Evolutionary conservation across 2,797 vertebrate species (phyloP), one percentile per base, ranked within the genome.

Genomic region (Notolepis coatsorum): DNA sequence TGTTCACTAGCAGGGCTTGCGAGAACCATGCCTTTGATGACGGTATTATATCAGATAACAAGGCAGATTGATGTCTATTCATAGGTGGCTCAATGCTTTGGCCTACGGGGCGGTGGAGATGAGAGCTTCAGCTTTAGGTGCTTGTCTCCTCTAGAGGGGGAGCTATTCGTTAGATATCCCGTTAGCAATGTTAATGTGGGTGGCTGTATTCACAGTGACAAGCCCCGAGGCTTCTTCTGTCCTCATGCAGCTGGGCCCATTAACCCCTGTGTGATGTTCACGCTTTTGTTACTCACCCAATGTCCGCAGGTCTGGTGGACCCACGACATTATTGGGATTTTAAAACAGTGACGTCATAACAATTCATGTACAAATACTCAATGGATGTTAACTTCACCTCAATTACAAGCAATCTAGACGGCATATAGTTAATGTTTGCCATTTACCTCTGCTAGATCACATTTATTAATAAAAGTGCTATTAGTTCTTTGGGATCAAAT

Each of bases 211-310:
- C 45, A 45, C n/a, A 17, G 27, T 38, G 73, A 66, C 53, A 45
- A 35, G 28, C 38, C 41, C 43, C 25, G 51, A 37, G 20, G 65
- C 20, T 47, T 60, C 12, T 60, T 57, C 12, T 41, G 48, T 64
- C 12, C 49, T 66, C 55, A 47, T 15, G 13, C 71, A 77, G 65
- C 74, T 45, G 60, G 20, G 27, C 38, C 65, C 37, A 71, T 71
- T 50, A 71, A 71, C n/a, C n/a, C n/a, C n/a, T n/a, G n/a, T n/a
- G n/a, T n/a, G n/a, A n/a, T n/a, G n/a, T n/a, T n/a, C n/a, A n/a
- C n/a, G n/a, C n/a, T n/a, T n/a, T n/a, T n/a, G n/a, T n/a, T n/a
- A n/a, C n/a, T n/a, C n/a, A n/a, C n/a, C n/a, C n/a, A n/a, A n/a
- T n/a, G n/a, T n/a, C n/a, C n/a, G n/a, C n/a, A n/a, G n/a, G n/a